Evolutionary conservation across 2,888 invertebrate species (phyloP).

Genomic region (Pyralis farinalis): DNA sequence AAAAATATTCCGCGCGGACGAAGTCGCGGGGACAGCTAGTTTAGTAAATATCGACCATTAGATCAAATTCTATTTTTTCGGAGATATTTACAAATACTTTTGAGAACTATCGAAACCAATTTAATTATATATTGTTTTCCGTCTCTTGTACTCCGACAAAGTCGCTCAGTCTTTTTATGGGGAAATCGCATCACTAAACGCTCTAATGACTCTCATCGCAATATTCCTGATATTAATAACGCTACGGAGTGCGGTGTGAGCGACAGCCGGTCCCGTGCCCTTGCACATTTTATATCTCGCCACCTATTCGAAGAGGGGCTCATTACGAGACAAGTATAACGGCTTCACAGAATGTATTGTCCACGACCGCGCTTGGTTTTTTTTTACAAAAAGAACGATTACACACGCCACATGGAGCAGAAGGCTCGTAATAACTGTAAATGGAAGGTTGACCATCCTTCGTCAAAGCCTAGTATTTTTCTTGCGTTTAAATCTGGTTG

Average conservation of each 20-base stretch:
- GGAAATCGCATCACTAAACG: too few relatives aligned
- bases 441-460: constrained; percentile 7
- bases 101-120: too few relatives aligned
- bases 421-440: constrained; percentile 10
- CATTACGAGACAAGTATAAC: constrained; percentile 37
- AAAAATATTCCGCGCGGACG: too few relatives aligned
- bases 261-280: constrained; percentile 23
- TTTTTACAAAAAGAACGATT: constrained; percentile 16
- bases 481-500: background rate
- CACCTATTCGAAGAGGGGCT: constrained; percentile 26
- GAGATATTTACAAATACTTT: too few relatives aligned
- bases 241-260: constrained; percentile 32
- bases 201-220: too few relatives aligned
- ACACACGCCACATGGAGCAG: constrained; percentile 11
- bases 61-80: too few relatives aligned
- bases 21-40: too few relatives aligned
- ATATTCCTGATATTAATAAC: constrained; percentile 13
- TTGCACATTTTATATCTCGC: constrained; percentile 32
- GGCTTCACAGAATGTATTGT: constrained; percentile 19
- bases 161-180: too few relatives aligned
- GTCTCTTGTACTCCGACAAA: too few relatives aligned
- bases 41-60: too few relatives aligned
- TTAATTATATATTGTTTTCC: too few relatives aligned
- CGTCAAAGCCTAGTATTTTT: constrained; percentile 5
- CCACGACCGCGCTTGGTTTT: constrained; percentile 2